Evolutionary conservation across 2,888 invertebrate species (phyloP), one percentile per base, ranked within the genome.

Genomic region (Lycophotia porphyrea): DNA sequence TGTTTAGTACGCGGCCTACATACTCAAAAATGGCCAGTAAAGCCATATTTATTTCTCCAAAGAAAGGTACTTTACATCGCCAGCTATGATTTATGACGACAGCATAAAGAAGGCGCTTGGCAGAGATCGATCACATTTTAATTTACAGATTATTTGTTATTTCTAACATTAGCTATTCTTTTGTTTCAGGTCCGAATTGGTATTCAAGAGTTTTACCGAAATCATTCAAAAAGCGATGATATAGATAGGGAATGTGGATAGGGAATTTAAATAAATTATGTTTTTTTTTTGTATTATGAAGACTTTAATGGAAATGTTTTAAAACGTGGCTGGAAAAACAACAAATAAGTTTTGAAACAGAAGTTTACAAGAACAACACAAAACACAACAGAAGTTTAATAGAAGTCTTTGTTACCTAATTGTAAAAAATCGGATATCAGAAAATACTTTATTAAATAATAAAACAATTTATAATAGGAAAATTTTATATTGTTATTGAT

Each of bases 101-200:
- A 65, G 61, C 64, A 42, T 58, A 67, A 58, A 83, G n/a, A 68
- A 74, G n/a, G 27, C 21, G 31, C 60, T 71, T 69, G 74, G 58
- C 64, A 74, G 65, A 66, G 74, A 80, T 18, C 55, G 81, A 84
- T 83, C 60, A 55, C 63, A 24, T 74, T 79, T 71, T 79, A 74
- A 74, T 68, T 79, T 39, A 49, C 34, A 63, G 36, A 68, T 66
- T 71, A 67, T 71, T 65, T 66, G 66, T 67, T 64, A 74, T 71
- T 71, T 71, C 15, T 58, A 27, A 66, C 2, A 36, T 42, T 31
- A 36, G 3, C 15, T 55, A 8, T 70, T 79, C 71, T 80, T 84
- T 81, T 84, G 73, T 94, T 94, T 87, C 92, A 94, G 94, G 70
- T 88, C 90, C 1, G 91, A 93, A 63, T 49, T 80, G 52, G 82